Evolutionary conservation across 2,113 vertebrate species (phyloP), one percentile per base, ranked within the genome.

Genomic region (Forbesichthys papilliferus): DNA sequence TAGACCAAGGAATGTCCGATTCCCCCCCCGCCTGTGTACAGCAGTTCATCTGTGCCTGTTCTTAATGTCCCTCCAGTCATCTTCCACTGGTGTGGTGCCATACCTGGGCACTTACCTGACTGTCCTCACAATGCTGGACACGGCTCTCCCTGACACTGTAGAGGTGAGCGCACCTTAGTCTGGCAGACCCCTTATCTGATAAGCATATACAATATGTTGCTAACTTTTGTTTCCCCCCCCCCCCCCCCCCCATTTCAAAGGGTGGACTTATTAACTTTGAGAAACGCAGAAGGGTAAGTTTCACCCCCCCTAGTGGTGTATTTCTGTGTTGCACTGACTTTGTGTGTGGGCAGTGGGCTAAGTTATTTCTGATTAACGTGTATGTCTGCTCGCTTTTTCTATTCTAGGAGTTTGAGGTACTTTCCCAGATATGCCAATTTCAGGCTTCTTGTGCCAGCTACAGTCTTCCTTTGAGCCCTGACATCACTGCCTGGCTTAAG

Each of bases 101-200:
- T 97, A 97, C 80, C 92, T 96, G 20, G 95, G 95, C 58, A 96
- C 95, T 3, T 97, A 95, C 72, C 90, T 97, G 84, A 96, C 94
- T 0, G 92, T 94, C 59, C 92, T 97, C 76, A 93, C 94, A 60
- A 97, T 97, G 95, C 73, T 97, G 91, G 95, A 97, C 70, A 95
- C 95, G 0, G 95, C 95, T 0, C 86, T 96, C 61, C 86, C 92
- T 0, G 95, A 97, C 82, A 87, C 71, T 3, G 66, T 96, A 65
- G 92, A 95, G 85, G 95, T 95, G 61, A 91, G 91, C 0, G 5
- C 11, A 6, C 53, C 18, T 7, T 36, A 12, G 62, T 12, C 48
- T 47, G 3, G 12, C 48, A 18, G 8, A 13, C n/a, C 27, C 1
- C 10, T 47, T 63, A 14, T 2, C 0, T 71, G 68, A 33, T 46